These are phyloP conservation scores for Rhagophthalmus giganteus DNA, from an alignment of 2,888 invertebrate genomes.

Conservation along the genomic window DNA sequence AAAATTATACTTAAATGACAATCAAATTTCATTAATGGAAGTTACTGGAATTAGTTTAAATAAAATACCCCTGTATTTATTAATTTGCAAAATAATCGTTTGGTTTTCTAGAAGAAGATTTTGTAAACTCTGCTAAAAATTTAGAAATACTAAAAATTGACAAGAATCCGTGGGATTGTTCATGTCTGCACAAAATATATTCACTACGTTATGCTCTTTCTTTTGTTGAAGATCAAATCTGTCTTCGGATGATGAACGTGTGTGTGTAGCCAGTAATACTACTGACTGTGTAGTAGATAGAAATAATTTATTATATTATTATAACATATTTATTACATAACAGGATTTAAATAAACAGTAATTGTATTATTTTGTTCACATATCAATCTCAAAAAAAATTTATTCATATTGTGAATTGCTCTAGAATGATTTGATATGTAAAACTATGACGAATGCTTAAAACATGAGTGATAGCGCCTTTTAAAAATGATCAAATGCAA, in stretches of 20 bases:
- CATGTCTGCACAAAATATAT: conserved; percentile 31
- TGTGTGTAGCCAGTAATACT: conserved; percentile 30
- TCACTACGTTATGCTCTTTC: conserved; percentile 23
- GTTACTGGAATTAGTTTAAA: conserved; percentile 4
- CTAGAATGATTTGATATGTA: too few relatives aligned
- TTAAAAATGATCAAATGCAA: too few relatives aligned
- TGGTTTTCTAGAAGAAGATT: conserved; percentile 35
- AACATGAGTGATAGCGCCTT: too few relatives aligned
- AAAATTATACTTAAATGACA: conserved; percentile 15
- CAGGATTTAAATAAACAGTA: too few relatives aligned
- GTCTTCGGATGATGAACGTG: conserved; percentile 32
- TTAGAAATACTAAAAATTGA: conserved; percentile 34
- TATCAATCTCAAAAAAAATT: too few relatives aligned
- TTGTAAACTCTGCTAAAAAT: conserved; percentile 33
- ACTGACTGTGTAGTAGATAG: conserved; percentile 12
- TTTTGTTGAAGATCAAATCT: conserved; percentile 14
- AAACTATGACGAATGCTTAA: too few relatives aligned
- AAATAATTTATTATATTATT: conserved; percentile 15
- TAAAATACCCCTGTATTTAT: conserved; percentile 1
- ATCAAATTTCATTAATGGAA: conserved; percentile 14
- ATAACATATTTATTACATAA: neutral
- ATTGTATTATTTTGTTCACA: too few relatives aligned
- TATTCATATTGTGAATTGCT: too few relatives aligned
- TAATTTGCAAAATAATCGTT: conserved; percentile 34
- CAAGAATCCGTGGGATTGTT: conserved; percentile 40